Base-by-base conservation (phyloP, 64 coral and sea anemone species). In the Montipora cactus region DNA sequence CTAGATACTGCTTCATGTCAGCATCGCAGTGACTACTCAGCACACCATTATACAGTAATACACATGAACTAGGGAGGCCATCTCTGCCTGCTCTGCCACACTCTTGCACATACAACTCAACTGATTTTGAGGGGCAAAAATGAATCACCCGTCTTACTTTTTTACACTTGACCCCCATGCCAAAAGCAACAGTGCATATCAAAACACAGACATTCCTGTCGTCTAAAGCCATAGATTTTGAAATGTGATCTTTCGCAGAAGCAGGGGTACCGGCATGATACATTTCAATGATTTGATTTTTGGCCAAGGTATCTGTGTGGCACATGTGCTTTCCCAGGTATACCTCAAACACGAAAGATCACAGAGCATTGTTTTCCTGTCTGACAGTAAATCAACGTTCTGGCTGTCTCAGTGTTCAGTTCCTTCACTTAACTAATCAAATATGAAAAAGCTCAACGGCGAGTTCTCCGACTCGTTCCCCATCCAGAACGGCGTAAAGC, bases 11-110 rank as follows among this genome's bases (percentile, higher is more conserved):
- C 53, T 97, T 97, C 53, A 97, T 97, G 77, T 97, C 92, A 45
- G 75, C 91, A 47, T 94, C 89, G 89, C 95, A 91, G 59, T 97
- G 15, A 12, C 47, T 45, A 62, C 67, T 47, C n/a, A 86, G 57
- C 6, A 96, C 79, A 19, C 95, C 95, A 93, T 96, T 96, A n/a
- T 87, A 90, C 20, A 96, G 47, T 1, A 96, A 61, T 15, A 93
- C 9, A 67, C 91, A 93, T 55, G 76, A 81, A 80, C 95, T 96
- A 72, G 70, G 69, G 4, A 82, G 20, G 12, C 92, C 76, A 81
- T 94, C 92, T 44, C 92, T 12, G 13, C 91, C 87, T 77, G 87
- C 87, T 15, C 78, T 28, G 45, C 92, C 85, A 94, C 64, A 94
- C 52, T 94, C 86, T 77, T 89, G 85, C 5, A 88, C 20, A 20